phyloP scores from a whole-genome alignment of 2,113 vertebrate species.

The Equus quagga region DNA sequence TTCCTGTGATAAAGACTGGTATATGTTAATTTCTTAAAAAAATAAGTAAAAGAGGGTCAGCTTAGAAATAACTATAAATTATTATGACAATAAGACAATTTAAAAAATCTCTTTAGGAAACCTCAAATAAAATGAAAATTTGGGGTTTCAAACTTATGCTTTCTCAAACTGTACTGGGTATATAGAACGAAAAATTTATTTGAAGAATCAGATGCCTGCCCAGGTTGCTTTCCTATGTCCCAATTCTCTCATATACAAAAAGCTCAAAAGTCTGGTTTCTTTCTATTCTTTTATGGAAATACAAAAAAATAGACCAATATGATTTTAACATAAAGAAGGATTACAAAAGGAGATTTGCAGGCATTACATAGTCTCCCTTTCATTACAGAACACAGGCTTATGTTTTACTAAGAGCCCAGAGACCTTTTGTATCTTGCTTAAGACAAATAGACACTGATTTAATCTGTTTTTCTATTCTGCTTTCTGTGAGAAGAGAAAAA shows the following conservation, averaged over 20 bases:
- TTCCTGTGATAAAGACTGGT: background rate
- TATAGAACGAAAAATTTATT: background rate
- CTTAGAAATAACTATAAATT: background rate
- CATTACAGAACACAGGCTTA: background rate
- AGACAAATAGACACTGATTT: conserved; percentile 37
- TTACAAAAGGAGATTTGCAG: background rate
- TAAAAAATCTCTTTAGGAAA: background rate
- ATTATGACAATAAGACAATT: background rate
- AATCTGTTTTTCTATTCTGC: background rate
- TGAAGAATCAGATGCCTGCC: background rate
- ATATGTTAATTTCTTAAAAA: background rate
- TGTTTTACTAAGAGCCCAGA: conserved; percentile 43
- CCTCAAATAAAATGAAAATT: background rate
- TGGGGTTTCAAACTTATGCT: background rate
- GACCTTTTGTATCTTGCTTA: background rate
- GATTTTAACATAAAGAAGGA: background rate
- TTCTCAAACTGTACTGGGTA: background rate
- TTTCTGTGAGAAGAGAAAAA: background rate
- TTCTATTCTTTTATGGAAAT: background rate
- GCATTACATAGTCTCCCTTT: background rate
- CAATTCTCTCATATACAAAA: background rate
- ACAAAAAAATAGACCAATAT: background rate
- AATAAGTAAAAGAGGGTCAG: background rate
- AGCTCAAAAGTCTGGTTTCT: background rate
- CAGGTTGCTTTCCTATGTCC: background rate